A percentile compares a stretch with the other conserved stretches of the same genome.
Evolutionary conservation across 2,797 vertebrate genomes (phyloP).

Genomic region (Centroberyx gerrardi): DNA sequence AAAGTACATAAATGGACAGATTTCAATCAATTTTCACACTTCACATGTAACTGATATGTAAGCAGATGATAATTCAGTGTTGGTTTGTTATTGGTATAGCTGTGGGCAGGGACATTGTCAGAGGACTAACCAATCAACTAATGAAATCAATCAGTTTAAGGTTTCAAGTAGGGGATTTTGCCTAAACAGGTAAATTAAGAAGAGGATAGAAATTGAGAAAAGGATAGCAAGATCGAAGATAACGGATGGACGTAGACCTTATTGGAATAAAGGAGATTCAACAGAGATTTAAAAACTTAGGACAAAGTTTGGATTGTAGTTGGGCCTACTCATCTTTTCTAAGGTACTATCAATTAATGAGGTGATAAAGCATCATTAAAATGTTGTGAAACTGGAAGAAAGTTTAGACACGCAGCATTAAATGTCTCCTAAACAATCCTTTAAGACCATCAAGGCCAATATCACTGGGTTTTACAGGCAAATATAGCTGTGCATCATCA

Average conservation of each 20-base stretch:
- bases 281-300: not conserved
- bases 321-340: not conserved
- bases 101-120: no score
- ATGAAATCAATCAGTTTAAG: no score
- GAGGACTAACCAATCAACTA: not conserved
- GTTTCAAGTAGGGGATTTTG: no score
- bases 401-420: not conserved
- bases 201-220: no score
- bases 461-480: constrained; percentile 2
- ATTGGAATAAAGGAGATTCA: no score
- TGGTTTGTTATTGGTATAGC: not conserved
- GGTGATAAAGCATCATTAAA: not conserved
- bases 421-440: not conserved
- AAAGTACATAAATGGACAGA: not conserved
- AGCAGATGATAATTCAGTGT: not conserved
- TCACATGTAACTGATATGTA: not conserved
- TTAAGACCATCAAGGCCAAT: not conserved
- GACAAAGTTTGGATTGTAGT: not conserved
- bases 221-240: no score
- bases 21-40: not conserved
- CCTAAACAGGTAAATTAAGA: no score
- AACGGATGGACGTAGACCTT: no score
- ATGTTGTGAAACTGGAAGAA: not conserved
- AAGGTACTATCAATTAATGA: not conserved
- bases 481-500: constrained; percentile 5